Conservation (phyloP, 2,888 invertebrate genomes). For the Nineta flava region DNA sequence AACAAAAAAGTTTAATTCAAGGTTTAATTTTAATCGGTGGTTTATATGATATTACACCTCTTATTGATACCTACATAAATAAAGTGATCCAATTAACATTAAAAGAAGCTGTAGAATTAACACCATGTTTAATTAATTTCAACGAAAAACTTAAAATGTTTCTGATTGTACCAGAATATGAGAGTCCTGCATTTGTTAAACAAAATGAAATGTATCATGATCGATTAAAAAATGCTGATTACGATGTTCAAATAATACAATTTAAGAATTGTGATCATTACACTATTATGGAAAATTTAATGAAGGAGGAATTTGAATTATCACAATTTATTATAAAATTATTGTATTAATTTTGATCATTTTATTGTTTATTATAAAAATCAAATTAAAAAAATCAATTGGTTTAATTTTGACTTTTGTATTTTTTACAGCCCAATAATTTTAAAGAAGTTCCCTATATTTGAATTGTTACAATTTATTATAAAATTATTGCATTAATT, state of each 20-base stretch:
- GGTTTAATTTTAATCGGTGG: slow-evolving; percentile 60
- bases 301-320: slow-evolving; percentile 31
- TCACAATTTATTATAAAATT: slow-evolving; percentile 10
- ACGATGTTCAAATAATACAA: slow-evolving; percentile 37
- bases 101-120: slow-evolving; percentile 31
- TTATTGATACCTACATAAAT: slow-evolving; percentile 50
- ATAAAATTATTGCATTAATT: no score
- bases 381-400: no score
- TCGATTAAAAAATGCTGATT: slow-evolving; percentile 28
- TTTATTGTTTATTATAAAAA: no score
- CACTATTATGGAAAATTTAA: slow-evolving; percentile 56
- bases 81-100: slow-evolving; percentile 44
- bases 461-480: no score
- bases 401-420: no score
- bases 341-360: background rate
- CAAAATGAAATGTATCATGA: slow-evolving; percentile 46
- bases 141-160: slow-evolving; percentile 26
- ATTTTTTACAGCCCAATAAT: no score
- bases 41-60: slow-evolving; percentile 56
- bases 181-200: slow-evolving; percentile 49
- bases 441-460: no score
- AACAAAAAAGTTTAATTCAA: slow-evolving; percentile 29
- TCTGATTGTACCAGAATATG: slow-evolving; percentile 45
- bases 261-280: slow-evolving; percentile 55
- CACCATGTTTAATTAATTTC: slow-evolving; percentile 33